A percentile compares a stretch with the other conserved stretches of the same genome.
These are phyloP conservation scores for Protobothrops flavoviridis DNA, from an alignment of 2,113 vertebrate genomes.

Conservation along the genomic window DNA sequence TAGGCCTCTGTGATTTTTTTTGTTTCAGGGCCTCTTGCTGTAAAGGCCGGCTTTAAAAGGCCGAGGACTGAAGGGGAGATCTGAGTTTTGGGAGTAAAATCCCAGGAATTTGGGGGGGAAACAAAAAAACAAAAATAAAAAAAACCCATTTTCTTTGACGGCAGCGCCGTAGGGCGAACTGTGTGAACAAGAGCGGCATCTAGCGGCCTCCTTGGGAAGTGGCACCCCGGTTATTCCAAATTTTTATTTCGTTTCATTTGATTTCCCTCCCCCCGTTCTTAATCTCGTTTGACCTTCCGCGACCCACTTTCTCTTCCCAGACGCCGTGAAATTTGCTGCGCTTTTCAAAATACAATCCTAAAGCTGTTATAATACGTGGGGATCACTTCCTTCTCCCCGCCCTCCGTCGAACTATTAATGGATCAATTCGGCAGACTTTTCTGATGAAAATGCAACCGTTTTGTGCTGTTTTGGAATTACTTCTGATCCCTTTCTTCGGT, in stretches of 20 bases:
- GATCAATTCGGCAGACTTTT: not conserved
- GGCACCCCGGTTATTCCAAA: not conserved
- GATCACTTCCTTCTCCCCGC: not conserved
- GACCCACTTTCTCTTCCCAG: not conserved
- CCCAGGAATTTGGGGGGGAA: not conserved
- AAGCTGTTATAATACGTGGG: not conserved
- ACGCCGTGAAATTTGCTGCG: not conserved
- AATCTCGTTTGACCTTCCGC: not conserved
- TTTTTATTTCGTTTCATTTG: too few species aligned
- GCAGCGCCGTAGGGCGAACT: not conserved
- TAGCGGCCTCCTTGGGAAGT: not conserved
- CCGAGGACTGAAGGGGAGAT: not conserved
- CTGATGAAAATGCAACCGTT: not conserved
- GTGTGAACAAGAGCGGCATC: slow-evolving; percentile 7
- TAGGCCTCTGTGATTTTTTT: not conserved
- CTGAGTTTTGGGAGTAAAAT: not conserved
- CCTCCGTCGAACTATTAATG: not conserved
- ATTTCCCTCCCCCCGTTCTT: not conserved
- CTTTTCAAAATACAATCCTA: not conserved
- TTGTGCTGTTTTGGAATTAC: too few species aligned
- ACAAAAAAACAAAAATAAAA: too few species aligned
- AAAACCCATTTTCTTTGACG: not conserved
- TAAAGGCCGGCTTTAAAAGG: not conserved
- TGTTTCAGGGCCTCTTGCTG: not conserved
- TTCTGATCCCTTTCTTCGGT: not conserved